Percentiles rank a stretch among this genome's conserved stretches.
Evolutionary conservation across 2,888 invertebrate genomes (phyloP).

Genomic region (Rotaria socialis): DNA sequence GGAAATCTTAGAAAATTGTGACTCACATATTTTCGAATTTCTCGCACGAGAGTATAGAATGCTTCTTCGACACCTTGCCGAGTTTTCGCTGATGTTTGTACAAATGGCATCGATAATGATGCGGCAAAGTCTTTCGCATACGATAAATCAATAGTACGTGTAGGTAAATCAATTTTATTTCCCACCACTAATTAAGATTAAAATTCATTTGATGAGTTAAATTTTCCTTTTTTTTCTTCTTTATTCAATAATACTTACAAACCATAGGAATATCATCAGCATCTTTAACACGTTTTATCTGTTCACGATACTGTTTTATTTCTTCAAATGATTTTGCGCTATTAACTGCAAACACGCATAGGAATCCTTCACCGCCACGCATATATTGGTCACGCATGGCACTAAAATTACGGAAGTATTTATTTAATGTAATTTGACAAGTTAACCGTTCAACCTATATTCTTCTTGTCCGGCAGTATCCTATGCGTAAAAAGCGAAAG

Average conservation of each 20-base stretch:
- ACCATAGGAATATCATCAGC: conserved; percentile 99
- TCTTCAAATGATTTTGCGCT: conserved; percentile 97
- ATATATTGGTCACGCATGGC: conserved; percentile 99
- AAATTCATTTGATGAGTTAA: neutral
- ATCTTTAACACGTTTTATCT: conserved; percentile 94
- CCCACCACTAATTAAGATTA: conserved; percentile 70
- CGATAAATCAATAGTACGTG: conserved; percentile 87
- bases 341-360: conserved; percentile 97
- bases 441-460: conserved; percentile 65
- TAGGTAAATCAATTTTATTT: conserved; percentile 93
- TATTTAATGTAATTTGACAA: neutral
- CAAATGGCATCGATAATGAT: conserved; percentile 90
- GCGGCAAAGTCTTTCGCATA: conserved; percentile 89
- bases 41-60: conserved; percentile 95
- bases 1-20: neutral
- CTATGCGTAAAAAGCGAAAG: conserved; percentile 44
- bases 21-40: conserved; percentile 83
- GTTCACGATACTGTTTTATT: conserved; percentile 79
- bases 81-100: conserved; percentile 97
- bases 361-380: conserved; percentile 97
- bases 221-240: no score
- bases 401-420: conserved; percentile 62
- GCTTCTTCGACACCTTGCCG: conserved; percentile 99
- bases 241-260: conserved; percentile 61
- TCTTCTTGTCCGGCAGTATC: conserved; percentile 99